Evolutionary conservation across 2,797 vertebrate genomes (phyloP), one percentile per base, ranked within the genome.

Genomic region (Poeciliopsis gracilis): DNA sequence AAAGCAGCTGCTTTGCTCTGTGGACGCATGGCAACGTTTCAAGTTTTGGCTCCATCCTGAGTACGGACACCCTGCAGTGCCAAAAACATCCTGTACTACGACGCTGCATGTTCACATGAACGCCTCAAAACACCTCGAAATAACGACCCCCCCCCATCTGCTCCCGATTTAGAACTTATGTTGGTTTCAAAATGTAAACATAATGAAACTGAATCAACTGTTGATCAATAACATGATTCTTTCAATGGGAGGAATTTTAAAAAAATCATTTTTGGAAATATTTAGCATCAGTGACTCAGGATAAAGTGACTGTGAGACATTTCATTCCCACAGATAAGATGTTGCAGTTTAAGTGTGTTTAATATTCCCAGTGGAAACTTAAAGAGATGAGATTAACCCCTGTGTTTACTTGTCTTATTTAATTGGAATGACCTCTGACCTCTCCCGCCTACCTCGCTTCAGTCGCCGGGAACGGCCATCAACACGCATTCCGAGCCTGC

Each of bases 351-450:
- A 87, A 86, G 53, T 59, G 57, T 80, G 78, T 85, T 88, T 61
- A 88, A 76, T 90, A 91, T 91, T 93, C 92, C 92, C 94, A 43
- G 38, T 1, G 86, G 92, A 90, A 86, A 79, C 93, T 94, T 92
- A 90, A 92, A 90, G 90, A 84, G 88, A 84, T 75, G 82, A 92
- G 91, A 93, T 95, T 94, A 93, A 94, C 93, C 93, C 86, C 88
- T 85, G 86, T 93, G 94, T 96, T 94, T 94, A 92, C 93, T 87
- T 33, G 86, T 93, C 88, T 92, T 84, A 89, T 95, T 96, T 93
- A 95, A 96, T 96, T 94, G 95, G 92, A 95, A 94, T 93, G 95
- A 93, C 95, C 94, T 93, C 82, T 95, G 95, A 88, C 94, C 94
- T 92, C 76, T 93, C 93, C 75, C 33, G 95, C 95, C 91, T 95